A percentile compares a stretch with the other conserved stretches of the same genome.
These are phyloP conservation scores for Lucinisca nassula DNA, from an alignment of 2,888 invertebrate genomes.

Conservation along the genomic window DNA sequence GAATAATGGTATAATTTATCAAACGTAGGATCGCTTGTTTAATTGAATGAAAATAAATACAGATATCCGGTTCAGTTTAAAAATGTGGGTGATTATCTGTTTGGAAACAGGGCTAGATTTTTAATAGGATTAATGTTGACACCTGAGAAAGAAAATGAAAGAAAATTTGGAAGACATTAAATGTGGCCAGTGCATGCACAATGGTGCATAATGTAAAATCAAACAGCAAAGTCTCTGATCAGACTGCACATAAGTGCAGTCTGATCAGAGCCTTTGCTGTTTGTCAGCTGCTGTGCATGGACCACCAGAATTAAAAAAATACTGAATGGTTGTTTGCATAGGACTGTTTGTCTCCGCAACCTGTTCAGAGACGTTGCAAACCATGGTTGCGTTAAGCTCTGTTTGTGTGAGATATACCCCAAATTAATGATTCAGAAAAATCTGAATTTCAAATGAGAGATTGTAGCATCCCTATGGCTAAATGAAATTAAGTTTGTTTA, in stretches of 20 bases:
- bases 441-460: conserved; percentile 61
- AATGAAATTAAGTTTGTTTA: conserved; percentile 64
- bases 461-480: conserved; percentile 48
- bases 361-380: no score
- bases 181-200: background rate
- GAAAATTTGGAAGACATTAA: conserved; percentile 20
- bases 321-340: no score
- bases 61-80: conserved; percentile 37
- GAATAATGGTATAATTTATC: conserved; percentile 62
- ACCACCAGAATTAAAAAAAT: no score
- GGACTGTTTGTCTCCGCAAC: no score
- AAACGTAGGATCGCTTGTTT: conserved; percentile 57
- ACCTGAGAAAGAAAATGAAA: conserved; percentile 61
- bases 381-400: no score
- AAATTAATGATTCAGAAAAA: conserved; percentile 62
- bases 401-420: no score
- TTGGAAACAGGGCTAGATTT: conserved; percentile 9
- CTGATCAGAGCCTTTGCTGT: no score
- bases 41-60: conserved; percentile 69
- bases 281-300: no score
- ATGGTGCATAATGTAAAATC: no score
- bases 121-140: conserved; percentile 70
- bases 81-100: conserved; percentile 44
- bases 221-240: no score
- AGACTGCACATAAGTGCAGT: no score